Evolutionary conservation across 1,140 invertebrate genomes (phyloP), one percentile per base, ranked within the genome.

Genomic region (Armadillidium nasatum): DNA sequence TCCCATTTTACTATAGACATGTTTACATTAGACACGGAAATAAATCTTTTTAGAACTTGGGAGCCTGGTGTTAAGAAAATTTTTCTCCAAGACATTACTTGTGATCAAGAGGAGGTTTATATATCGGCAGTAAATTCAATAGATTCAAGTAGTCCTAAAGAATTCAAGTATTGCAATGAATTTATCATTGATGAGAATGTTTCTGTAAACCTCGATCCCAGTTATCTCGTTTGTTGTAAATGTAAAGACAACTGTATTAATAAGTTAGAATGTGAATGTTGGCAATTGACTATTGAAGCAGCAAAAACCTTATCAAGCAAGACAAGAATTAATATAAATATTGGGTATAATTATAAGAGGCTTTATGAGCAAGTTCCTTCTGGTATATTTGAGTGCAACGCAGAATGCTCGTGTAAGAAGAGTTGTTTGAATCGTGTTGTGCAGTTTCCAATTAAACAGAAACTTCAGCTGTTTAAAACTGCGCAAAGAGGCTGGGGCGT

Each of bases 361-460:
- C 86, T 98, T 10, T 89, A 89, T 0, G 94, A 97, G 81, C 90
- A 92, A 22, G 88, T 97, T 0, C 88, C 91, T 0, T 95, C 94
- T 0, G 96, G 95, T 0, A 95, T 99, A 72, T 98, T 96, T 82
- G 96, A 99, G 84, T 99, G 96, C 83, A 98, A 98, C 85, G 89
- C 89, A 0, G 88, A 89, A 44, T 96, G 94, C 83, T 92, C 92
- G 83, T 96, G 94, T 83, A 88, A 88, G 0, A 85, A 87, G 10
- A 93, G 91, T 0, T 96, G 94, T 83, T 83, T 93, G 0, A 96
- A 97, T 82, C 87, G 94, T 76, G 94, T 96, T 0, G 94, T 91
- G 0, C 94, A 97, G 82, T 91, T 94, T 85, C 92, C 92, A 0
- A 83, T 96, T 33, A 90, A 91, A 73, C 86, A 93, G 46, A 94